These are phyloP conservation scores for Calameuta filiformis DNA, from an alignment of 2,888 invertebrate species.

Conservation along the genomic window DNA sequence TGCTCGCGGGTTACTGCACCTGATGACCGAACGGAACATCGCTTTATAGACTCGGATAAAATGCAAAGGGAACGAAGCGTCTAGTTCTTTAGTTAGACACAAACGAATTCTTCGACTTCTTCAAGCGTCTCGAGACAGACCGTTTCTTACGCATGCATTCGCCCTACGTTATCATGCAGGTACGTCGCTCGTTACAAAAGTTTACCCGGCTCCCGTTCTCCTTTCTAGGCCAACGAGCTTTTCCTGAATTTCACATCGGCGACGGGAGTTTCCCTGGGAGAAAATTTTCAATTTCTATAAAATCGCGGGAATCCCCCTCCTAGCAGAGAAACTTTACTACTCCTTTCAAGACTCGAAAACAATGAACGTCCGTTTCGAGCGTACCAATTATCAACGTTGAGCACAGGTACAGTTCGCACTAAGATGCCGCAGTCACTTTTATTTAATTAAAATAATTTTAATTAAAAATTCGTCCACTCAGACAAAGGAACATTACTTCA, in stretches of 20 bases:
- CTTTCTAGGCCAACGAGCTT: background rate
- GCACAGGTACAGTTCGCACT: background rate
- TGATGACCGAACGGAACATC: conserved; percentile 47
- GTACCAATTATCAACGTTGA: background rate
- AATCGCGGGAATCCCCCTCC: background rate
- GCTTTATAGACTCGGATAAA: conserved; percentile 58
- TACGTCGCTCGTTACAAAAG: background rate
- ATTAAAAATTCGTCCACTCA: background rate
- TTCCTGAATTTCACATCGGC: background rate
- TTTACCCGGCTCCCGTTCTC: background rate
- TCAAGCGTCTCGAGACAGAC: conserved; percentile 19
- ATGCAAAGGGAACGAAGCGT: conserved; percentile 53
- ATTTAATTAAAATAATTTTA: background rate
- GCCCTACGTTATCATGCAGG: background rate
- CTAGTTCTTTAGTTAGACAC: conserved; percentile 57
- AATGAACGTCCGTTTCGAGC: background rate
- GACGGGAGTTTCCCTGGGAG: background rate
- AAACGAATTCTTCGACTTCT: conserved; percentile 53
- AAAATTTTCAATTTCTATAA: background rate
- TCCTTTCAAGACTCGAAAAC: background rate
- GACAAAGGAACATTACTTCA: background rate
- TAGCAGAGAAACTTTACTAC: background rate
- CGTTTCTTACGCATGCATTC: background rate
- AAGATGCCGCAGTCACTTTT: background rate
- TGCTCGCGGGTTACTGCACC: conserved; percentile 55